Conservation (phyloP, 1,140 invertebrate genomes). For the Radopholus similis region DNA sequence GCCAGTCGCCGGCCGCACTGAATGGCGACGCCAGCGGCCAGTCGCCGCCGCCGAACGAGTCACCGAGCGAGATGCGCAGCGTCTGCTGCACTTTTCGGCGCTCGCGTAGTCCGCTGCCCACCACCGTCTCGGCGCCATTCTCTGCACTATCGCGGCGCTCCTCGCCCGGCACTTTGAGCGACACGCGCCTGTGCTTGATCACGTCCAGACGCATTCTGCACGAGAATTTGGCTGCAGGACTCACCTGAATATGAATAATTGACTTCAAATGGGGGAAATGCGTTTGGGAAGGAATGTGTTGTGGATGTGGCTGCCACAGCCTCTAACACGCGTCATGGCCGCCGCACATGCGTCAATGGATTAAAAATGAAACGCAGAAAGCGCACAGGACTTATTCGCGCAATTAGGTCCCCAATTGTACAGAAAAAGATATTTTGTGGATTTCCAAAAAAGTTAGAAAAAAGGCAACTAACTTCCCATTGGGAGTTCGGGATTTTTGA, state of each 20-base stretch:
- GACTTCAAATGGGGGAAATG: neutral
- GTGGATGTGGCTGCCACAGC: too few species aligned
- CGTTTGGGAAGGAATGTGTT: too few species aligned
- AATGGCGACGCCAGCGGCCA: neutral
- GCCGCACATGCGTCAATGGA: neutral
- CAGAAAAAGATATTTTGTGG: too few species aligned
- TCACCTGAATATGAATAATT: neutral
- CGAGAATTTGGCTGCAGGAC: too few species aligned
- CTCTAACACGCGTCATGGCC: neutral
- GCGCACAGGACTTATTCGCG: too few species aligned
- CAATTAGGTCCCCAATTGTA: too few species aligned
- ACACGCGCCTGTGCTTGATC: conserved; percentile 13
- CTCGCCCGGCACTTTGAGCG: conserved; percentile 9
- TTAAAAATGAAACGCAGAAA: neutral
- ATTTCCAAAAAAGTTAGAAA: too few species aligned
- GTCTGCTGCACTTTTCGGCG: conserved; percentile 6
- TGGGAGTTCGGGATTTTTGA: too few species aligned
- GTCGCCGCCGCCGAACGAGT: neutral
- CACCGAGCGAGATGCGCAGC: neutral
- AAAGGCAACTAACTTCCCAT: too few species aligned
- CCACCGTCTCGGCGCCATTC: neutral
- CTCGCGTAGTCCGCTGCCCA: conserved; percentile 2
- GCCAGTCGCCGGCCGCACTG: neutral
- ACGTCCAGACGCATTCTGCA: conserved; percentile 14
- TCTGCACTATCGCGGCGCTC: neutral